Evolutionary conservation across 2,797 vertebrate species (phyloP).

Genomic region (Acrossocheilus fasciatus): DNA sequence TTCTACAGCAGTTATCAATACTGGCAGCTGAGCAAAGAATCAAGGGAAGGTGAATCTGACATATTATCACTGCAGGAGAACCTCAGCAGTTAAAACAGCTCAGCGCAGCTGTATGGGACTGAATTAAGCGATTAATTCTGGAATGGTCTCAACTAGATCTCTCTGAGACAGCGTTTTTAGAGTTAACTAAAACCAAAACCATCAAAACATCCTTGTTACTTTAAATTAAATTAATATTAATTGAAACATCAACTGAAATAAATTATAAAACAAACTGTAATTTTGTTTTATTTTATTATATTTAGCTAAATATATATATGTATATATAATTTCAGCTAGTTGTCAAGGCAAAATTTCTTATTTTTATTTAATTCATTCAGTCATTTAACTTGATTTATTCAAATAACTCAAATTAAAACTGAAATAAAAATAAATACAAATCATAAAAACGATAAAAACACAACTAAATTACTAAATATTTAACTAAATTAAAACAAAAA

Average conservation of each 20-base stretch:
- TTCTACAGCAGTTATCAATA: conserved; percentile 12
- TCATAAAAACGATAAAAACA: not conserved
- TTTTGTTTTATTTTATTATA: not conserved
- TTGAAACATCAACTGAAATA: not conserved
- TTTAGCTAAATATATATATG: not conserved
- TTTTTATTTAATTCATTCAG: not conserved
- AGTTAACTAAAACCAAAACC: not conserved
- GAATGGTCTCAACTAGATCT: conserved; percentile 1
- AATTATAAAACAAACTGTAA: not conserved
- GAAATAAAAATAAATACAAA: not conserved
- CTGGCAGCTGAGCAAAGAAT: conserved; percentile 16
- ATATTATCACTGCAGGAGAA: not conserved
- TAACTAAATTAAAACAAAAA: not conserved
- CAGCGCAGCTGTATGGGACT: not conserved
- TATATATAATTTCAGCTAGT: not conserved
- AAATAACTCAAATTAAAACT: not conserved
- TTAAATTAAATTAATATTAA: not conserved
- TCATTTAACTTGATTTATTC: not conserved
- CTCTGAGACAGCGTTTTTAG: not conserved
- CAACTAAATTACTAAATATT: not conserved
- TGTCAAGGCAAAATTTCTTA: not conserved
- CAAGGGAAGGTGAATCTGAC: conserved; percentile 5
- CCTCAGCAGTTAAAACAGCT: not conserved
- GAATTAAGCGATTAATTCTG: not conserved
- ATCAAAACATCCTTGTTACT: not conserved